Percentiles rank a stretch among this genome's conserved stretches.
phyloP scores from a whole-genome alignment of 2,113 vertebrate genomes.

The Telmatochromis sp. region DNA sequence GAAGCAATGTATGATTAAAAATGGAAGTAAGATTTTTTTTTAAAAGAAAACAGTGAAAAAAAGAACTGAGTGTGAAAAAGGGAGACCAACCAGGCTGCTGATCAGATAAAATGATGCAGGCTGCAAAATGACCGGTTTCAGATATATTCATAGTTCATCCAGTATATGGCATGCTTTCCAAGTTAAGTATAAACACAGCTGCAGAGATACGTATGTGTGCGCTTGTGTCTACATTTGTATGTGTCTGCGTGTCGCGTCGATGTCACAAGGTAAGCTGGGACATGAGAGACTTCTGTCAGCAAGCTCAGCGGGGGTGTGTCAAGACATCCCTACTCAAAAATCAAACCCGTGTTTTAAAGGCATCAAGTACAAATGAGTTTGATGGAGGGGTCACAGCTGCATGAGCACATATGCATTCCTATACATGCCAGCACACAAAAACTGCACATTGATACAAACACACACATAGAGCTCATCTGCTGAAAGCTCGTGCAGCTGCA shows the following conservation, averaged over 20 bases:
- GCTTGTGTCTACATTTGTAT: not conserved
- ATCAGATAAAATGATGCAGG: not conserved
- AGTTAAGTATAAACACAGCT: not conserved
- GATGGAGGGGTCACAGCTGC: constrained; percentile 27
- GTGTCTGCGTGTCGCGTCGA: not conserved
- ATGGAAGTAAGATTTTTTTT: not conserved
- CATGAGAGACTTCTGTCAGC: constrained; percentile 4
- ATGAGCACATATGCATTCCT: constrained; percentile 15
- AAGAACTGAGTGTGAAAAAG: not conserved
- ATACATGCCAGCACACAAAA: not conserved
- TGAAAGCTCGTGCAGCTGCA: not conserved
- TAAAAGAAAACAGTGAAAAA: not conserved
- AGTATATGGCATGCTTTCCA: not conserved
- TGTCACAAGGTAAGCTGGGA: constrained; percentile 15
- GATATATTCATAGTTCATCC: not conserved
- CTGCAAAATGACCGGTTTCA: not conserved
- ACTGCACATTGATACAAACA: not conserved
- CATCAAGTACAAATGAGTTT: not conserved
- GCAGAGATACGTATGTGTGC: not conserved
- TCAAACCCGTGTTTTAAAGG: not conserved
- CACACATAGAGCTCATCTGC: not conserved
- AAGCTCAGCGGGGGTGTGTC: not conserved
- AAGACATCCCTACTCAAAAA: constrained; percentile 11
- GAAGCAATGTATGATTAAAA: not conserved
- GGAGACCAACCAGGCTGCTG: not conserved